Evolutionary conservation across 2,888 invertebrate genomes (phyloP).

Genomic region (Ennomos quercinarius): DNA sequence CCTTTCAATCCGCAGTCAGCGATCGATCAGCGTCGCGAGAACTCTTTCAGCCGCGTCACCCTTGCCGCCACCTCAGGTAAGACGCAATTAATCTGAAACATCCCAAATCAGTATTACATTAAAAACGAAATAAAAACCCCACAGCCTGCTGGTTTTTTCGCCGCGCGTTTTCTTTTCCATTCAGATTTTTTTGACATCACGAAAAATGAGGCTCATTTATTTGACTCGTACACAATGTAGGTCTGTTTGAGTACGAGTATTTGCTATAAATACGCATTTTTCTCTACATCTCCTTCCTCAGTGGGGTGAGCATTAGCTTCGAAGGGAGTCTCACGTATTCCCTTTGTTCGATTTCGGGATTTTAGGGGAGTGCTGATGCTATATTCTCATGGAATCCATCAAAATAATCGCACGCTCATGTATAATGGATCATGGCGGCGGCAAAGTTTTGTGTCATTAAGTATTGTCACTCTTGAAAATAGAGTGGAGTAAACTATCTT

Average conservation of each 20-base stretch:
- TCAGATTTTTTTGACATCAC: constrained; percentile 86
- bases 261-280: constrained; percentile 86
- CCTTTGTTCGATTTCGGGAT: constrained; percentile 83
- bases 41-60: constrained; percentile 84
- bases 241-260: constrained; percentile 86
- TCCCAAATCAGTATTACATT: constrained; percentile 85
- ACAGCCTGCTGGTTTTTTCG: constrained; percentile 79
- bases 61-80: constrained; percentile 81
- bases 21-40: constrained; percentile 83
- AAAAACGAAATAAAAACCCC: constrained; percentile 82
- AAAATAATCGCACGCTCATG: constrained; percentile 81
- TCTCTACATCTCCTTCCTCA: constrained; percentile 83
- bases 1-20: constrained; percentile 82
- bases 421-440: constrained; percentile 78
- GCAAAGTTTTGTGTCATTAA: constrained; percentile 71
- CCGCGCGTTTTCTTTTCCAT: constrained; percentile 83
- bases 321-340: constrained; percentile 81
- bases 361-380: constrained; percentile 82
- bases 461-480: constrained; percentile 53
- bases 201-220: constrained; percentile 86
- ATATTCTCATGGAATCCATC: constrained; percentile 81
- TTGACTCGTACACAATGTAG: constrained; percentile 86
- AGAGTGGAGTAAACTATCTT: constrained; percentile 34
- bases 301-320: constrained; percentile 83
- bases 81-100: constrained; percentile 84